phyloP scores from a whole-genome alignment of 2,797 vertebrate species.

The Ctenopoma multispine region DNA sequence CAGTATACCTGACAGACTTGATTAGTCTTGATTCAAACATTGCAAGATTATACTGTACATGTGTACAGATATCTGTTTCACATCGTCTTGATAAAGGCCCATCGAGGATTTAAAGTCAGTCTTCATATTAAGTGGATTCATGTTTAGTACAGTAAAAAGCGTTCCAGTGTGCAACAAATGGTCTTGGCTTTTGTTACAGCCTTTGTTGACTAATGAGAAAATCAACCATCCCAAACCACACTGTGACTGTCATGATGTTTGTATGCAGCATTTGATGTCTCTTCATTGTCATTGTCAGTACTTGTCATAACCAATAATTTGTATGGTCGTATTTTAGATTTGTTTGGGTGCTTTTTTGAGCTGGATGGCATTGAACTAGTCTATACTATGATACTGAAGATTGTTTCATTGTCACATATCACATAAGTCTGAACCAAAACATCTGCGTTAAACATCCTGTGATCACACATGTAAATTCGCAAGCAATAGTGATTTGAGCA shows the following conservation, averaged over 20 bases:
- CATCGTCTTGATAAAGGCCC: slow-evolving; percentile 45
- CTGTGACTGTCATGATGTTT: slow-evolving; percentile 2
- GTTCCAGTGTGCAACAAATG: slow-evolving; percentile 30
- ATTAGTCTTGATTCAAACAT: slow-evolving; percentile 53
- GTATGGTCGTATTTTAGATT: background rate
- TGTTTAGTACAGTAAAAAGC: slow-evolving; percentile 40
- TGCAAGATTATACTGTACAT: slow-evolving; percentile 52
- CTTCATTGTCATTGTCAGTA: slow-evolving; percentile 23
- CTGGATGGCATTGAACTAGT: background rate
- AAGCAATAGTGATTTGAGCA: slow-evolving; percentile 41
- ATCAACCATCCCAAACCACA: slow-evolving; percentile 35
- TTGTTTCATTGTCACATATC: slow-evolving; percentile 32
- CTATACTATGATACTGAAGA: background rate
- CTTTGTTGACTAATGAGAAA: slow-evolving; percentile 33
- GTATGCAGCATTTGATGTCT: slow-evolving; percentile 5
- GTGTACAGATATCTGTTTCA: slow-evolving; percentile 58
- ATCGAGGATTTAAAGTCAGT: slow-evolving; percentile 44
- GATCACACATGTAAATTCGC: slow-evolving; percentile 56
- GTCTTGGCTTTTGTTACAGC: slow-evolving; percentile 33
- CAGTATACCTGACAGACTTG: slow-evolving; percentile 48
- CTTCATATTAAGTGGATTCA: slow-evolving; percentile 47
- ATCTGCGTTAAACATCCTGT: too few relatives aligned
- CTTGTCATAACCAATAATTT: background rate
- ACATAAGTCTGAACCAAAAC: too few relatives aligned
- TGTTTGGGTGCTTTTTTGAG: background rate